These are phyloP conservation scores for Ptilonorhynchus violaceus DNA, from an alignment of 2,113 vertebrate genomes.

Conservation along the genomic window DNA sequence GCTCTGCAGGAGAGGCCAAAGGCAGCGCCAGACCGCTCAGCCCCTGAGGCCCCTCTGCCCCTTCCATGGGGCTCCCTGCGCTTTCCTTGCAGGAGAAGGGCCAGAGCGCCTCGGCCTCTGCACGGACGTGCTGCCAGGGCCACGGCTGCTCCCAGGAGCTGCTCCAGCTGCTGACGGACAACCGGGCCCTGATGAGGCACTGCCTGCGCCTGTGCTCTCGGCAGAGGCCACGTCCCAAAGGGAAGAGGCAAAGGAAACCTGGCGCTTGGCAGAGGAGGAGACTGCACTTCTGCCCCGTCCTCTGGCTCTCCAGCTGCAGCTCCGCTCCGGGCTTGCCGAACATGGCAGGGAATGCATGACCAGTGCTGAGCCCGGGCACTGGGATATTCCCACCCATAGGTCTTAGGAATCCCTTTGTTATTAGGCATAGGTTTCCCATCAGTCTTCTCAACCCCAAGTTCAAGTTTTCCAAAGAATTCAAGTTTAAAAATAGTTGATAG, in stretches of 20 bases:
- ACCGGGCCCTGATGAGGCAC: too few species aligned
- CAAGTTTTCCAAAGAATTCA: background rate
- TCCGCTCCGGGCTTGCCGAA: background rate
- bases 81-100: background rate
- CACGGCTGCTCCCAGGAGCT: background rate
- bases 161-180: background rate
- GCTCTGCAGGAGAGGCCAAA: background rate
- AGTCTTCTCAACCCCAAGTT: rapidly evolving
- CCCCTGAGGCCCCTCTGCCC: background rate
- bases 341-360: background rate
- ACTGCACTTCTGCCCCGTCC: too few species aligned
- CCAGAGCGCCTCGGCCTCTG: background rate
- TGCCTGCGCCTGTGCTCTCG: too few species aligned
- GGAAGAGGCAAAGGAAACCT: too few species aligned
- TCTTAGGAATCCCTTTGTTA: background rate
- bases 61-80: background rate
- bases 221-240: too few species aligned
- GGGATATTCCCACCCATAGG: rapidly evolving
- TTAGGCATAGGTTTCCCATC: background rate
- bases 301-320: background rate
- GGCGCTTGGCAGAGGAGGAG: too few species aligned
- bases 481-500: background rate
- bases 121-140: background rate
- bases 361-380: background rate
- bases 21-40: background rate